These are phyloP conservation scores for Acomys russatus DNA, from an alignment of 2,797 vertebrate species.

Conservation along the genomic window DNA sequence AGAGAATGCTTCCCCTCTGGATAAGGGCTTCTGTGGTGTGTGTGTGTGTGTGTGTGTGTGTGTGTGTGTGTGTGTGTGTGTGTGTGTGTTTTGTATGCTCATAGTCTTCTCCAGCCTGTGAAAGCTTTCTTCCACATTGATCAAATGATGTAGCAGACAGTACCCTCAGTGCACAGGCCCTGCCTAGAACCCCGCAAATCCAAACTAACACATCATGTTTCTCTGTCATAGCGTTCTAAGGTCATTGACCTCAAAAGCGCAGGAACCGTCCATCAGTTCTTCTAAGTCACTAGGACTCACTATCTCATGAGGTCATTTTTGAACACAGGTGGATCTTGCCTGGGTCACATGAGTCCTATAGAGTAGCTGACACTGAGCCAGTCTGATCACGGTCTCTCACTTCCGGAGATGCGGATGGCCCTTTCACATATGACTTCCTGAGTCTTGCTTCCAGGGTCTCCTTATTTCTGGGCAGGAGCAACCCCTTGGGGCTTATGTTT, in stretches of 20 bases:
- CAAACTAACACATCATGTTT: not conserved
- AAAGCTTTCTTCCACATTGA: not conserved
- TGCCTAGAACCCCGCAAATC: not conserved
- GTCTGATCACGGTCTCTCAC: not conserved
- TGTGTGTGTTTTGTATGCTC: slow-evolving; percentile 2
- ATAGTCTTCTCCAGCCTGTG: not conserved
- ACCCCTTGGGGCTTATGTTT: not conserved
- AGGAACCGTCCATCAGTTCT: not conserved
- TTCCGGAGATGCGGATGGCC: not conserved
- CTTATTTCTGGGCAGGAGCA: not conserved
- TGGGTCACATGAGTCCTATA: not conserved
- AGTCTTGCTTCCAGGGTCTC: not conserved
- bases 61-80: slow-evolving; percentile 16
- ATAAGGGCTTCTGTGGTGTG: not conserved
- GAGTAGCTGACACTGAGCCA: not conserved
- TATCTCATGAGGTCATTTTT: slow-evolving; percentile 60
- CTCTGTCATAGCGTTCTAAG: not conserved
- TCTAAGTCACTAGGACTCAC: slow-evolving; percentile 43
- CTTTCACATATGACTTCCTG: not conserved
- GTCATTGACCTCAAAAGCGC: not conserved
- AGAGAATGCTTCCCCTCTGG: not conserved
- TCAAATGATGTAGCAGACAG: not conserved
- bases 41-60: slow-evolving; percentile 9
- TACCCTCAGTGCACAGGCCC: no score
- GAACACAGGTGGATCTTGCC: slow-evolving; percentile 24